These are phyloP conservation scores for Drosophila punjabiensis DNA, from an alignment of 1,140 invertebrate genomes.

Conservation along the genomic window DNA sequence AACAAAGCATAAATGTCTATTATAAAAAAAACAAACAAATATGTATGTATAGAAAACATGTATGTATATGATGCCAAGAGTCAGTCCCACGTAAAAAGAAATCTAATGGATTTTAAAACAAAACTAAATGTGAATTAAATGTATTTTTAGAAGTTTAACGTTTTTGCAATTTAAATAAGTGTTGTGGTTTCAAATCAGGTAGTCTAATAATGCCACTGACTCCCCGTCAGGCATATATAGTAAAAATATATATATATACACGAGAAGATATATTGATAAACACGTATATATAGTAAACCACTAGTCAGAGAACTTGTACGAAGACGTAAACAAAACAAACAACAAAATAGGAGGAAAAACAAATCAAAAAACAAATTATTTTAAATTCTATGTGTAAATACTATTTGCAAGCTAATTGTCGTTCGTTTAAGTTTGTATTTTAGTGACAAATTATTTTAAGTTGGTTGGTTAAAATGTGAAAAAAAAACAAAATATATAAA, in stretches of 20 bases:
- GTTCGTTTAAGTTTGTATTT: slow-evolving; percentile 51
- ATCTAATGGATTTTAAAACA: slow-evolving; percentile 62
- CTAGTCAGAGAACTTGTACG: slow-evolving; percentile 63
- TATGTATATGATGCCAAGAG: slow-evolving; percentile 60
- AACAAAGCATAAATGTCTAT: slow-evolving; percentile 54
- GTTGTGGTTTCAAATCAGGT: slow-evolving; percentile 80
- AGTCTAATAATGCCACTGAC: slow-evolving; percentile 49
- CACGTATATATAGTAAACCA: slow-evolving; percentile 51
- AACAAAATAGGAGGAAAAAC: slow-evolving; percentile 25
- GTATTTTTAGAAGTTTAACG: slow-evolving; percentile 74
- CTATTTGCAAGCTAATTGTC: slow-evolving; percentile 50
- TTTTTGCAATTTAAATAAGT: slow-evolving; percentile 66
- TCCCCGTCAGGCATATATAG: slow-evolving; percentile 34
- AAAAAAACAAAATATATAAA: slow-evolving; percentile 20
- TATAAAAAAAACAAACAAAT: slow-evolving; percentile 11
- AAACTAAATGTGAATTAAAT: slow-evolving; percentile 71
- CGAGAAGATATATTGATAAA: slow-evolving; percentile 31
- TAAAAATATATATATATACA: slow-evolving; percentile 37
- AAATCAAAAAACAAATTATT: slow-evolving; percentile 41
- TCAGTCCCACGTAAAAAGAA: slow-evolving; percentile 57
- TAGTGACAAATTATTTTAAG: slow-evolving; percentile 64
- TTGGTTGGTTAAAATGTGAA: slow-evolving; percentile 46
- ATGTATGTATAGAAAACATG: slow-evolving; percentile 9
- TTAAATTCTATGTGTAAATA: slow-evolving; percentile 57
- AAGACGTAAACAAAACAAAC: slow-evolving; percentile 21